These are phyloP conservation scores for Allygus modestus DNA, from an alignment of 2,888 invertebrate genomes.

Conservation along the genomic window DNA sequence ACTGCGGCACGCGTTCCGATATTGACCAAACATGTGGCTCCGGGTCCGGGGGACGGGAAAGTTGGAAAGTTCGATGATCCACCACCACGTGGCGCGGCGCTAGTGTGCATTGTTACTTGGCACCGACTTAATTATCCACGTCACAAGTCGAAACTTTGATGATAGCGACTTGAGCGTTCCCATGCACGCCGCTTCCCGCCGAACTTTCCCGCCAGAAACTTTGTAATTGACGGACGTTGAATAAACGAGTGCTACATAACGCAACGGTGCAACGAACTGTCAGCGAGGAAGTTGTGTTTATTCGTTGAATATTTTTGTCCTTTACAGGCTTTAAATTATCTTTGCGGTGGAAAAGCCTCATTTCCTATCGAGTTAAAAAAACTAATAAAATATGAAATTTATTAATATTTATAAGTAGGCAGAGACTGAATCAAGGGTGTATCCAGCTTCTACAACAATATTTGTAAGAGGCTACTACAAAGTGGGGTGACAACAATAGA, in stretches of 20 bases:
- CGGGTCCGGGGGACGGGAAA: too few species aligned
- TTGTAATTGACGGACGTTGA: background rate
- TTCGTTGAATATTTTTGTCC: too few species aligned
- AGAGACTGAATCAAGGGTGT: too few species aligned
- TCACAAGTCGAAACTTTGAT: constrained; percentile 5
- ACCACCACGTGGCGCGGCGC: constrained; percentile 19
- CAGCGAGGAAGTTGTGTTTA: background rate
- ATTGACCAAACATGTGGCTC: constrained; percentile 44
- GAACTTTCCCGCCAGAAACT: constrained; percentile 21
- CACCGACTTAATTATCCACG: constrained; percentile 30
- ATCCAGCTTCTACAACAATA: too few species aligned
- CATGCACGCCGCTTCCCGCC: background rate
- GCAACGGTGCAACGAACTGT: constrained; percentile 17
- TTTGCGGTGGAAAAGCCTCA: too few species aligned
- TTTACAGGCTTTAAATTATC: too few species aligned
- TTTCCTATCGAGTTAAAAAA: too few species aligned
- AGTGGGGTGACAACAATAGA: too few species aligned
- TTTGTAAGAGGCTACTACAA: too few species aligned
- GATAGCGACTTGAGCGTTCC: background rate
- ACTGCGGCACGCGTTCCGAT: constrained; percentile 25
- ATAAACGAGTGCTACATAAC: too few species aligned
- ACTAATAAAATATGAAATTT: too few species aligned
- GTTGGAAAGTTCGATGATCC: constrained; percentile 31
- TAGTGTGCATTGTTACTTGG: constrained; percentile 11
- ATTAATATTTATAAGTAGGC: too few species aligned